Evolutionary conservation across 2,797 vertebrate species (phyloP), one percentile per base, ranked within the genome.

Genomic region (Sebastes diaconus): DNA sequence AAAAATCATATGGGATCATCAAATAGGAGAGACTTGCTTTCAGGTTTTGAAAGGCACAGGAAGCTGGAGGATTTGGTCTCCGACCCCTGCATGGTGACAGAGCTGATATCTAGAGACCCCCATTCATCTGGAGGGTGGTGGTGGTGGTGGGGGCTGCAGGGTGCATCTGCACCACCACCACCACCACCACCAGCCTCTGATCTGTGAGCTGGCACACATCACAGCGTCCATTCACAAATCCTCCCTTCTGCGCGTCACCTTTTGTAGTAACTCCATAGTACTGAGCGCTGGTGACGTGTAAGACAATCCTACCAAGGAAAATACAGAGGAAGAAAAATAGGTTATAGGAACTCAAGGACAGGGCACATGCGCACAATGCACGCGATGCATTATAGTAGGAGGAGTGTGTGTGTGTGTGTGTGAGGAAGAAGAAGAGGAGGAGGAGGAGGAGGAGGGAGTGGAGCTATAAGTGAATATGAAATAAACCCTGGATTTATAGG

Each of bases 191-290:
- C 84, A 92, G 91, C 90, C 92, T 95, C 94, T 94, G 95, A 95
- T 96, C 95, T 89, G 92, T 90, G 96, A 96, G 94, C 95, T 95
- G 95, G 92, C 89, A 93, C 91, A 95, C 92, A 95, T 95, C 91
- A 93, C 83, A 91, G 89, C 92, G 92, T 96, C 95, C 96, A 96
- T 96, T 97, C 96, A 96, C 95, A 96, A 96, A 95, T 96, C 95
- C 94, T 93, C 88, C 91, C 91, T 90, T 92, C 85, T 84, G 91
- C 90, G 90, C 93, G 88, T 91, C 94, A 93, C 88, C 94, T 93
- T 93, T 93, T 96, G 92, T 95, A 92, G 92, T 93, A 87, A 87
- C 86, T 92, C 87, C 90, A 90, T 90, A 90, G 90, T 88, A 85
- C 84, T 85, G 87, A 88, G 86, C 84, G 80, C 91, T 88, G 90